Evolutionary conservation across 2,888 invertebrate species (phyloP), one percentile per base, ranked within the genome.

Genomic region (Cephus pulcher): DNA sequence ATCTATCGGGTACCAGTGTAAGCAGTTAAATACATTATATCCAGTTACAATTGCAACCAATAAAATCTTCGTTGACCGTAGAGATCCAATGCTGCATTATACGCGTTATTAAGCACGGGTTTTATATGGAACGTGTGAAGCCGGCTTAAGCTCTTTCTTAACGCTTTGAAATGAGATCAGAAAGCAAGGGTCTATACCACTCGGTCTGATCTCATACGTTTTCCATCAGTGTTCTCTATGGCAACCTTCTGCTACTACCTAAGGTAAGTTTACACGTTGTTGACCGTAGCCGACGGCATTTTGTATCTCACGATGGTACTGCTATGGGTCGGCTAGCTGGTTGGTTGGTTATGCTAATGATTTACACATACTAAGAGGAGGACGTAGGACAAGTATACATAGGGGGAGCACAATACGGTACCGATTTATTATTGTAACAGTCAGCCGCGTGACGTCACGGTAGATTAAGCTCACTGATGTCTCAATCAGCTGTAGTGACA

Each of bases 321-420:
- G 56, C 73, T 40, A 69, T 40, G 76, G 76, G 32, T 30, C 40
- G 77, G 30, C 77, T 71, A 76, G 76, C 74, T 69, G 76, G 76
- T 78, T 82, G 83, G 85, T 86, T 82, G 86, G 85, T 88, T 89
- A 90, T 90, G 90, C 88, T 89, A 90, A 90, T 89, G 85, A 86
- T 85, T 30, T 71, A 71, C 71, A 71, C 6, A 71, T 34, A 71
- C 71, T 71, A 6, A 32, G 12, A 71, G 33, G 15, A 32, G 71
- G 32, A 71, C 71, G 33, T 15, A 71, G 33, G 71, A 33, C 32
- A 32, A 32, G 74, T 77, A 56, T 34, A 70, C 56, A 75, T 33
- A 81, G 82, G 77, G 82, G 82, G 84, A 83, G 80, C 82, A 88
- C 86, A 88, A 88, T 88, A 82, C 86, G 82, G 74, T 81, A 82